A percentile compares a stretch with the other conserved stretches of the same genome.
Conservation (phyloP, 2,888 invertebrate genomes). For the Linnaemya tessellans region DNA sequence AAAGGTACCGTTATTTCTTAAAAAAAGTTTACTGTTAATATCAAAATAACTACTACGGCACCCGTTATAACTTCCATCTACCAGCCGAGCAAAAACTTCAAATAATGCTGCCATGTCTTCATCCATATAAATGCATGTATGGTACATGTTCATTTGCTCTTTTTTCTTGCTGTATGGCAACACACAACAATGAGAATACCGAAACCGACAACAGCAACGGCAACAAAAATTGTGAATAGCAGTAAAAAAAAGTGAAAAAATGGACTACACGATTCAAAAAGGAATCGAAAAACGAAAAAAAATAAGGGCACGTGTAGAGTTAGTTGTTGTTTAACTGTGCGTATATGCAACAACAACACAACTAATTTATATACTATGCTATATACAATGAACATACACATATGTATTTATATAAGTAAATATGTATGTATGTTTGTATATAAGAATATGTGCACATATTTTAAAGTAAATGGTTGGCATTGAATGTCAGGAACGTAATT, state of each 20-base stretch:
- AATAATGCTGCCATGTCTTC: conserved; percentile 55
- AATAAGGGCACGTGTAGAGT: conserved; percentile 80
- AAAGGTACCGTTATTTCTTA: too few relatives aligned
- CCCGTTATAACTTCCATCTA: conserved; percentile 53
- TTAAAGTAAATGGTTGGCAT: conserved; percentile 73
- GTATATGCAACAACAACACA: conserved; percentile 65
- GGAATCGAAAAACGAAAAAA: conserved; percentile 73
- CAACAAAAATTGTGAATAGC: conserved; percentile 50
- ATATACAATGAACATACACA: not conserved
- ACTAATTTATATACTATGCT: not conserved
- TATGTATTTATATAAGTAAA: conserved; percentile 11
- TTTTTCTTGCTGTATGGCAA: conserved; percentile 50
- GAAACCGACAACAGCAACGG: conserved; percentile 34
- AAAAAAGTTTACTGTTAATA: too few relatives aligned
- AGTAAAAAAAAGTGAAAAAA: conserved; percentile 66
- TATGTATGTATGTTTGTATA: conserved; percentile 23
- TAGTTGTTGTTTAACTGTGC: conserved; percentile 68
- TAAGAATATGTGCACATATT: conserved; percentile 13
- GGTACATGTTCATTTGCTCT: conserved; percentile 43
- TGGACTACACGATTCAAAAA: conserved; percentile 63
- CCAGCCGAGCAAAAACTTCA: conserved; percentile 8
- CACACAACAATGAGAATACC: conserved; percentile 27
- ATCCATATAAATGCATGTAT: conserved; percentile 30
- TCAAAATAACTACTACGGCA: too few relatives aligned
- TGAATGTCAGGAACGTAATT: conserved; percentile 74